Evolutionary conservation across 2,113 vertebrate species (phyloP).

Genomic region (Sturnira hondurensis): DNA sequence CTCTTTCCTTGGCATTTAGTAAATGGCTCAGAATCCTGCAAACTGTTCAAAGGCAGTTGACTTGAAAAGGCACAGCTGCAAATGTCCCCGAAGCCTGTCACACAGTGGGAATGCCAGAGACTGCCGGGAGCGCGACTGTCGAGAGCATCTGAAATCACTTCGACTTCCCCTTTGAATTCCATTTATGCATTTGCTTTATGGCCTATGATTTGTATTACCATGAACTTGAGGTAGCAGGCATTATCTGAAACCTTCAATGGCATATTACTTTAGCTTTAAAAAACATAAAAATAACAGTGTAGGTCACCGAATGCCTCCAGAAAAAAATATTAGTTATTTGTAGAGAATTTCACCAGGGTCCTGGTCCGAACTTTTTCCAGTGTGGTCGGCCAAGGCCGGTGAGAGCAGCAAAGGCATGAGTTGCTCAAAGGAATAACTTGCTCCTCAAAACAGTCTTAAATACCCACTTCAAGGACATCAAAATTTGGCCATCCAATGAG

Average conservation of each 20-base stretch:
- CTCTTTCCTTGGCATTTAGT: slow-evolving; percentile 36
- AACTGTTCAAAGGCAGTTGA: neutral
- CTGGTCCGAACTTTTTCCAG: neutral
- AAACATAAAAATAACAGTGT: neutral
- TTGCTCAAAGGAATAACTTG: neutral
- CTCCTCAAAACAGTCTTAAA: neutral
- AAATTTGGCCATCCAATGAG: neutral
- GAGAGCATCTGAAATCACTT: neutral
- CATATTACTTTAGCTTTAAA: neutral
- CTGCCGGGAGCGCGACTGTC: neutral
- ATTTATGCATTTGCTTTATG: neutral
- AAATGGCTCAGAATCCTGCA: neutral
- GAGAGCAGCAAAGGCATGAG: neutral
- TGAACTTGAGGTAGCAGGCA: neutral
- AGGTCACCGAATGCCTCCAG: neutral
- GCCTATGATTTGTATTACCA: neutral
- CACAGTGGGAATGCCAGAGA: neutral
- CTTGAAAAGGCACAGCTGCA: neutral
- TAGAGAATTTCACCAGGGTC: neutral
- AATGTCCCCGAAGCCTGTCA: neutral
- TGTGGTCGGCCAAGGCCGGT: neutral
- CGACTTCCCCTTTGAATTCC: neutral
- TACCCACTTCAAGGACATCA: neutral
- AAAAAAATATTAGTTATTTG: neutral
- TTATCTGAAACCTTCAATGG: neutral